Conservation (phyloP, 2,888 invertebrate genomes). For the Elegia similella region DNA sequence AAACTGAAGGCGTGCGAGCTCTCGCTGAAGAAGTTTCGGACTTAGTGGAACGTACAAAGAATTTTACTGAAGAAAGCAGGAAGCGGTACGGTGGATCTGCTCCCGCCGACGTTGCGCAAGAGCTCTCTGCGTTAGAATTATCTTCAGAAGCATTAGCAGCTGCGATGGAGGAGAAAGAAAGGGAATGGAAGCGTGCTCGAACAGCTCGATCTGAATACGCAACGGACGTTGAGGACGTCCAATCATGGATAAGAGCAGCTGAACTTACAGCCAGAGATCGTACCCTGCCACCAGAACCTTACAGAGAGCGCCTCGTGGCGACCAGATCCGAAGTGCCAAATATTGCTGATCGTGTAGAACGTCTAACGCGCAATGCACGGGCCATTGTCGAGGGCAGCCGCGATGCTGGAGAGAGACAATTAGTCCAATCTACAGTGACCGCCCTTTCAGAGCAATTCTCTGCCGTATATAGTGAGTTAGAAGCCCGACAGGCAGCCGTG, state of each 20-base stretch:
- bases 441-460: conserved; percentile 89
- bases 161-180: conserved; percentile 93
- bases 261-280: conserved; percentile 92
- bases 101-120: conserved; percentile 90
- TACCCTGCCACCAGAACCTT: conserved; percentile 87
- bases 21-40: conserved; percentile 82
- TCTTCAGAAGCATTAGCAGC: conserved; percentile 89
- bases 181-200: conserved; percentile 92
- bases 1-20: conserved; percentile 81
- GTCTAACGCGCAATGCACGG: conserved; percentile 89
- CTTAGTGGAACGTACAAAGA: conserved; percentile 80
- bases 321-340: conserved; percentile 88
- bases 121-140: conserved; percentile 91
- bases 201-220: conserved; percentile 91
- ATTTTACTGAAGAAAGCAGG: conserved; percentile 81
- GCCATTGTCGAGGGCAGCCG: conserved; percentile 90
- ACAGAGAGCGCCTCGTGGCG: conserved; percentile 89
- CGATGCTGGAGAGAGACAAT: conserved; percentile 88
- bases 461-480: conserved; percentile 89
- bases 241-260: conserved; percentile 91
- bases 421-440: conserved; percentile 88
- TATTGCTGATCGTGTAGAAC: conserved; percentile 88
- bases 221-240: conserved; percentile 89
- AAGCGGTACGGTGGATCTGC: conserved; percentile 84
- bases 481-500: conserved; percentile 91